Evolutionary conservation across 2,797 vertebrate genomes (phyloP).

Genomic region (Myotis pilosus): DNA sequence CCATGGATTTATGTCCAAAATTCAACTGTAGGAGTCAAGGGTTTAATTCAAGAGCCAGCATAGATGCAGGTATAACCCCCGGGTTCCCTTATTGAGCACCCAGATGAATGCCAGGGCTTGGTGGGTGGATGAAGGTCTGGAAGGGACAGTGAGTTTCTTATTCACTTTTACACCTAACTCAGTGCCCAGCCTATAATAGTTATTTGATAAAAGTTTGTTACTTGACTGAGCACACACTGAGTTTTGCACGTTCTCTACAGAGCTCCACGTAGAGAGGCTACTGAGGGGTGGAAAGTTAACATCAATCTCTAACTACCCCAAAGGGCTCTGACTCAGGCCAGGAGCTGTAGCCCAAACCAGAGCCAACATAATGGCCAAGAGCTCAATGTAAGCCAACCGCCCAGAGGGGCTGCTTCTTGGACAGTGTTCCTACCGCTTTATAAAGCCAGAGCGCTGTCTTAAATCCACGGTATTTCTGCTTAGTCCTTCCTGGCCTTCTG

Average conservation of each 20-base stretch:
- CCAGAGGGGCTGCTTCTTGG: background rate
- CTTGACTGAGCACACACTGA: background rate
- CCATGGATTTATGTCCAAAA: background rate
- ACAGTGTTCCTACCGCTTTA: background rate
- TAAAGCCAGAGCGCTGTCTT: background rate
- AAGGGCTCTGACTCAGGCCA: background rate
- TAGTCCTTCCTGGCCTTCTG: background rate
- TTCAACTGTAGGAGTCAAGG: background rate
- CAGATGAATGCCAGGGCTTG: background rate
- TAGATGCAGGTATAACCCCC: background rate
- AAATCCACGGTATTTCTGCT: background rate
- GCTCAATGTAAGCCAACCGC: background rate
- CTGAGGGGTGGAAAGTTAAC: background rate
- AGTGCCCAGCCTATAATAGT: background rate
- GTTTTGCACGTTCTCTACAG: background rate
- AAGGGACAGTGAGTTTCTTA: background rate
- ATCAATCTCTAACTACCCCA: conserved; percentile 2
- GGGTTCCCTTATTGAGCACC: background rate
- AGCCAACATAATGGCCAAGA: background rate
- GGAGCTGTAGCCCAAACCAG: background rate
- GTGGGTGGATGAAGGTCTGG: accelerated
- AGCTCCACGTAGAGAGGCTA: conserved; percentile 18
- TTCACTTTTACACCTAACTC: background rate
- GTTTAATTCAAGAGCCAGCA: background rate
- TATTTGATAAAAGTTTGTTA: background rate